phyloP scores from a whole-genome alignment of 2,888 invertebrate species.

The Cryptus viduatorius region DNA sequence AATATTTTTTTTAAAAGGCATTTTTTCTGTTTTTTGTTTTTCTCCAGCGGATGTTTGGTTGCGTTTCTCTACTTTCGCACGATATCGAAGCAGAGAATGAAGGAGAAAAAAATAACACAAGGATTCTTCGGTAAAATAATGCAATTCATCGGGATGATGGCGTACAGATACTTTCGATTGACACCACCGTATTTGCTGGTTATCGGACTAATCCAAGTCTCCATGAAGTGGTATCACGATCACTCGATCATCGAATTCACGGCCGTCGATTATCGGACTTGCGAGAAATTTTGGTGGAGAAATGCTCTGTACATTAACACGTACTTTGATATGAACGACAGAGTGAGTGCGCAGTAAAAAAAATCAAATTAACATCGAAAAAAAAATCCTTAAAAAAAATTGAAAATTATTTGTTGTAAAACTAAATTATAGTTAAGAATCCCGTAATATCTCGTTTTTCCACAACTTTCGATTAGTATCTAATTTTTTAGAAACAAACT shows the following conservation, averaged over 20 bases:
- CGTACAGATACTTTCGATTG: slow-evolving; percentile 86
- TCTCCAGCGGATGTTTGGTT: slow-evolving; percentile 90
- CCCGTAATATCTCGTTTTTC: no score
- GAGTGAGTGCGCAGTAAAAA: slow-evolving; percentile 75
- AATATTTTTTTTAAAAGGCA: no score
- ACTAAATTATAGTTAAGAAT: no score
- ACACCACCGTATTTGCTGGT: slow-evolving; percentile 94
- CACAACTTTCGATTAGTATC: no score
- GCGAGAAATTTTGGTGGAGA: slow-evolving; percentile 93
- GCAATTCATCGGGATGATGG: slow-evolving; percentile 86
- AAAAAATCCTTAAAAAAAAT: not conserved
- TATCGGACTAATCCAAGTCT: slow-evolving; percentile 90
- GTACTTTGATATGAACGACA: slow-evolving; percentile 90
- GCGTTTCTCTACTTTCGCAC: slow-evolving; percentile 90
- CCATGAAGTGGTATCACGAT: slow-evolving; percentile 90
- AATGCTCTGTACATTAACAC: slow-evolving; percentile 94
- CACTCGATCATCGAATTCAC: slow-evolving; percentile 91
- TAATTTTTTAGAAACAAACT: no score
- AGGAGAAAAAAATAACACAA: slow-evolving; percentile 82
- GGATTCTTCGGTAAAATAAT: slow-evolving; percentile 85
- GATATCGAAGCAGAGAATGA: slow-evolving; percentile 86
- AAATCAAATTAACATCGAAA: slow-evolving; percentile 5
- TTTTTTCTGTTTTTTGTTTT: slow-evolving; percentile 26
- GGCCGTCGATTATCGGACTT: slow-evolving; percentile 90
- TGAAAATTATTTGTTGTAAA: no score